phyloP scores from a whole-genome alignment of 2,797 vertebrate species.

The Sciaenops ocellatus region DNA sequence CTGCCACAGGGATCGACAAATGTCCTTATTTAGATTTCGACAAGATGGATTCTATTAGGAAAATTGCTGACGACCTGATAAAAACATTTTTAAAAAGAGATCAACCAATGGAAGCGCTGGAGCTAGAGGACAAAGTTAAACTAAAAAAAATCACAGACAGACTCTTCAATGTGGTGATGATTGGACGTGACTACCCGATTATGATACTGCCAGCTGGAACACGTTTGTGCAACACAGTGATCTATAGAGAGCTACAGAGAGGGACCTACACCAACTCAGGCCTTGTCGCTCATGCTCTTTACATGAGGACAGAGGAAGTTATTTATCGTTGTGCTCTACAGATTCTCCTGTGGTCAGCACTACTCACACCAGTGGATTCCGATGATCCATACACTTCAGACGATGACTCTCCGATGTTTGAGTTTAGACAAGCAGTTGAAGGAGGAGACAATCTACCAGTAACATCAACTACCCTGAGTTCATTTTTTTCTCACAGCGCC shows the following conservation, averaged over 20 bases:
- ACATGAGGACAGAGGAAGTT: constrained; percentile 32
- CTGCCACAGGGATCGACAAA: background rate
- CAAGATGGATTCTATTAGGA: background rate
- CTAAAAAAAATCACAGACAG: background rate
- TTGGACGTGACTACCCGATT: background rate
- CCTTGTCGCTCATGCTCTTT: background rate
- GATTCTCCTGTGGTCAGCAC: background rate
- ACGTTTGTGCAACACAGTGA: background rate
- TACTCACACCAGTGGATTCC: too few relatives aligned
- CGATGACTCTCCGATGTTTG: too few relatives aligned
- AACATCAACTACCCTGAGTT: too few relatives aligned
- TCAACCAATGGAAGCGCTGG: too few relatives aligned
- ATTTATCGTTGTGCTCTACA: constrained; percentile 2
- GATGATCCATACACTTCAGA: too few relatives aligned
- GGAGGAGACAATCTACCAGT: too few relatives aligned
- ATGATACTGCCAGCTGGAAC: background rate
- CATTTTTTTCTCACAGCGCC: too few relatives aligned
- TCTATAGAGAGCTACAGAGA: background rate
- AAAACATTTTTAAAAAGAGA: background rate
- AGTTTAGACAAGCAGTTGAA: too few relatives aligned
- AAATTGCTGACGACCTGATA: background rate
- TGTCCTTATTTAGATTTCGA: too few relatives aligned
- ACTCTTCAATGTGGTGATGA: constrained; percentile 2
- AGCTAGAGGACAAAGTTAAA: too few relatives aligned
- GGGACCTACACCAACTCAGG: background rate